Evolutionary conservation across 2,113 vertebrate species (phyloP).

Genomic region (Corythornis madagascariensis): DNA sequence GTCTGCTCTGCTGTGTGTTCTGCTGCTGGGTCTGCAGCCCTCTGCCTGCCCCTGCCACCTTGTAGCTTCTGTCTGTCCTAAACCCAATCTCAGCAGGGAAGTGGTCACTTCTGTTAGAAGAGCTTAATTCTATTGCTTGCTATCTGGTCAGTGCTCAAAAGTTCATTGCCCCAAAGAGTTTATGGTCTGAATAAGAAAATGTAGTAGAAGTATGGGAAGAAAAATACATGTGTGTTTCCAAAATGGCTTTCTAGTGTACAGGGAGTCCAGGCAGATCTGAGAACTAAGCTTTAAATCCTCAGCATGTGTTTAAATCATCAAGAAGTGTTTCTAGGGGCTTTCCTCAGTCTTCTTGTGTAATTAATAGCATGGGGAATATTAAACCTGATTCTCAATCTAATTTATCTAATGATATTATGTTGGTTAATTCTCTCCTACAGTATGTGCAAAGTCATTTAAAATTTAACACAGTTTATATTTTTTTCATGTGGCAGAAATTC

Average conservation of each 20-base stretch:
- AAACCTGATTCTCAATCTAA: neutral
- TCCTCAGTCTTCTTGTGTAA: neutral
- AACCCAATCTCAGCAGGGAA: neutral
- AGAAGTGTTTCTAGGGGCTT: neutral
- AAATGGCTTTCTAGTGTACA: neutral
- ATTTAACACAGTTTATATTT: neutral
- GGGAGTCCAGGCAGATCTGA: neutral
- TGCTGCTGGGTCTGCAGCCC: neutral
- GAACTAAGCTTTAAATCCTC: neutral
- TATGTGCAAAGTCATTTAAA: neutral
- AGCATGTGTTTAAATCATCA: neutral
- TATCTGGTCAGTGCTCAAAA: neutral
- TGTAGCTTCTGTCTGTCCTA: neutral
- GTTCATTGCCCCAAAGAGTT: neutral
- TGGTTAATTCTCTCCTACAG: neutral
- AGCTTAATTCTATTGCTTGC: neutral
- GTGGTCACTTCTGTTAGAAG: neutral
- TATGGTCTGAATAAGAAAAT: neutral
- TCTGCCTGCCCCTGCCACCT: neutral
- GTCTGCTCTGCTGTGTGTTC: neutral
- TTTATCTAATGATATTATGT: conserved; percentile 1
- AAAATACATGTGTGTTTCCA: neutral
- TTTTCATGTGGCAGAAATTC: neutral
- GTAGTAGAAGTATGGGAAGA: neutral
- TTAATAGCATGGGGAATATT: neutral